These are phyloP conservation scores for Lomographa bimaculata DNA, from an alignment of 2,888 invertebrate species.

Conservation along the genomic window DNA sequence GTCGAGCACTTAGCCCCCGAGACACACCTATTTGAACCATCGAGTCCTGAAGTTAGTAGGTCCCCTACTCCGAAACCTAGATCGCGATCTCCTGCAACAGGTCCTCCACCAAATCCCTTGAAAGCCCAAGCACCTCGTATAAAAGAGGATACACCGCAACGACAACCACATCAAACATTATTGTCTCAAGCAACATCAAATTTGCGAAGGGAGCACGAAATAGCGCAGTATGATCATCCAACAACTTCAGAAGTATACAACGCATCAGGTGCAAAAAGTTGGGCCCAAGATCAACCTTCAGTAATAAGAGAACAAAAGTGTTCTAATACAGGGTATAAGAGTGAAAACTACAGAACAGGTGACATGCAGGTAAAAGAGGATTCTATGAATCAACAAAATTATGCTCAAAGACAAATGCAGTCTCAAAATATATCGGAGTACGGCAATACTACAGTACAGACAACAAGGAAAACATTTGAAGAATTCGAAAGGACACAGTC, in stretches of 20 bases:
- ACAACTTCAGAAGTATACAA: conserved; percentile 58
- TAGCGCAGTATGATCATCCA: conserved; percentile 66
- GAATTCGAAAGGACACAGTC: conserved; percentile 87
- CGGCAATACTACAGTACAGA: conserved; percentile 84
- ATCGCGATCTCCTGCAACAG: conserved; percentile 87
- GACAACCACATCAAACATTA: conserved; percentile 61
- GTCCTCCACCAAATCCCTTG: conserved; percentile 87
- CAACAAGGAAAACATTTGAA: conserved; percentile 85
- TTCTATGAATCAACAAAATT: conserved; percentile 66
- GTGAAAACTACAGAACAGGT: conserved; percentile 71
- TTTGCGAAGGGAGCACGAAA: conserved; percentile 73
- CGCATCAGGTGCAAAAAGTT: conserved; percentile 51
- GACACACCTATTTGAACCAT: conserved; percentile 84
- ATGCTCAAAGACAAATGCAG: conserved; percentile 69
- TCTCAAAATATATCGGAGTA: conserved; percentile 81
- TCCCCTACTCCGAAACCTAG: conserved; percentile 86
- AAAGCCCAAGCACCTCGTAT: conserved; percentile 86
- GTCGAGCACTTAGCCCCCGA: conserved; percentile 85
- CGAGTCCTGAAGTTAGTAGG: conserved; percentile 82
- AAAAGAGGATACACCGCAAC: conserved; percentile 75
- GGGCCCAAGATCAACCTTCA: conserved; percentile 69
- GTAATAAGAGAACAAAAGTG: conserved; percentile 71
- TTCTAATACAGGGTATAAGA: conserved; percentile 75
- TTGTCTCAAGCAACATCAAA: conserved; percentile 58
- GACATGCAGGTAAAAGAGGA: conserved; percentile 66